phyloP scores from a whole-genome alignment of 2,888 invertebrate species.

The Drosophila austrosaltans region DNA sequence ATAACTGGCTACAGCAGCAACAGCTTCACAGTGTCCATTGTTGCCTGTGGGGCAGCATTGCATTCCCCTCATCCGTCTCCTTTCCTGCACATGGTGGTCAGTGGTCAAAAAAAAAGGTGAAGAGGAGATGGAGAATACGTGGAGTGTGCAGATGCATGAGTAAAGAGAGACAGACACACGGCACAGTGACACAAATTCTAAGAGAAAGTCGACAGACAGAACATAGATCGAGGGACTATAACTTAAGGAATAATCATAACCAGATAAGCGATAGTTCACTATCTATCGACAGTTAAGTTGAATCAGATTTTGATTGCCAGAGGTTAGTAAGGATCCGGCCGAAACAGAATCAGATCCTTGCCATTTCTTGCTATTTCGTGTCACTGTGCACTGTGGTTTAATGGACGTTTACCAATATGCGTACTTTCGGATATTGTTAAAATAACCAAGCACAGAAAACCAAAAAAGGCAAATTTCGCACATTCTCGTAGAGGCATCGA shows the following conservation, averaged over 20 bases:
- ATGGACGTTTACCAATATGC: constrained; percentile 10
- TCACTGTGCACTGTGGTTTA: constrained; percentile 14
- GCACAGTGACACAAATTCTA: no score
- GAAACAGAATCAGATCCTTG: background rate
- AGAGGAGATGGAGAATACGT: background rate
- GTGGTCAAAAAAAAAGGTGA: no score
- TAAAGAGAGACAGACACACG: no score
- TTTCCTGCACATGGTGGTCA: constrained; percentile 15
- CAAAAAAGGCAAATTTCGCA: constrained; percentile 21
- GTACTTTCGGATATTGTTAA: constrained; percentile 49
- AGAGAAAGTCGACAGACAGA: no score
- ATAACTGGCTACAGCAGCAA: constrained; percentile 58
- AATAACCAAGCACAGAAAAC: constrained; percentile 41
- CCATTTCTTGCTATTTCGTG: background rate
- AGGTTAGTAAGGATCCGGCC: no score
- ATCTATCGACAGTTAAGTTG: no score
- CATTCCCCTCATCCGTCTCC: background rate
- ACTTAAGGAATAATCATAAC: no score
- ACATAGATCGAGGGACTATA: no score
- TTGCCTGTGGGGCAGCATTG: constrained; percentile 52
- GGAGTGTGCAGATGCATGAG: no score
- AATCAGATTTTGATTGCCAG: no score
- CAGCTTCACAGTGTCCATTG: constrained; percentile 65
- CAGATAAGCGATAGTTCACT: no score
- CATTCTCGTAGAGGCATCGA: background rate